Conservation (phyloP, 1,140 invertebrate genomes). For the Drosophila mayri region DNA sequence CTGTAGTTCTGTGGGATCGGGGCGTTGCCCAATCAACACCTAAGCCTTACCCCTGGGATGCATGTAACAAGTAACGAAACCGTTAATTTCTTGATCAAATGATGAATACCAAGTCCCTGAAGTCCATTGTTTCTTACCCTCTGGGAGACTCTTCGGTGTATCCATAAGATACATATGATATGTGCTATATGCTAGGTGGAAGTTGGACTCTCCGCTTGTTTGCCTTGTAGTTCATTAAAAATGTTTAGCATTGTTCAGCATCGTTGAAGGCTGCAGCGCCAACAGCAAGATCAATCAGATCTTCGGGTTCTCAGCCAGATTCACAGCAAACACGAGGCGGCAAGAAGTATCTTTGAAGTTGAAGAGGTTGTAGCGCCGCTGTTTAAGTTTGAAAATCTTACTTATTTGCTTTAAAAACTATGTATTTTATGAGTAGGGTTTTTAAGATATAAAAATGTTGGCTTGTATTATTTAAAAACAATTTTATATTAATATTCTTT, state of each 20-base stretch:
- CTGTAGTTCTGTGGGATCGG: constrained; percentile 34
- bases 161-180: not conserved
- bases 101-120: constrained; percentile 30
- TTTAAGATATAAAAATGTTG: too few relatives aligned
- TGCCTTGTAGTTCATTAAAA: constrained; percentile 72
- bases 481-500: not conserved
- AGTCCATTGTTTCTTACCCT: constrained; percentile 10
- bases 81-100: constrained; percentile 78
- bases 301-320: not conserved
- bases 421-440: not conserved
- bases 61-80: constrained; percentile 66
- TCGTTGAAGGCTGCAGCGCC: constrained; percentile 52
- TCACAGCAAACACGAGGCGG: not conserved
- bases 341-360: constrained; percentile 6
- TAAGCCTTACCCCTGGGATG: constrained; percentile 35
- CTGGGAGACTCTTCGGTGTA: not conserved
- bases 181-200: not conserved
- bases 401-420: not conserved
- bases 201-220: constrained; percentile 26
- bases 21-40: constrained; percentile 82
- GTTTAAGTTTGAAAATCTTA: not conserved
- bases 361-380: constrained; percentile 1
- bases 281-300: constrained; percentile 49
- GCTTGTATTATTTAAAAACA: not conserved
- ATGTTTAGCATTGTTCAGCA: constrained; percentile 73